phyloP scores from a whole-genome alignment of 2,113 vertebrate genomes.

The Chloebia gouldiae region DNA sequence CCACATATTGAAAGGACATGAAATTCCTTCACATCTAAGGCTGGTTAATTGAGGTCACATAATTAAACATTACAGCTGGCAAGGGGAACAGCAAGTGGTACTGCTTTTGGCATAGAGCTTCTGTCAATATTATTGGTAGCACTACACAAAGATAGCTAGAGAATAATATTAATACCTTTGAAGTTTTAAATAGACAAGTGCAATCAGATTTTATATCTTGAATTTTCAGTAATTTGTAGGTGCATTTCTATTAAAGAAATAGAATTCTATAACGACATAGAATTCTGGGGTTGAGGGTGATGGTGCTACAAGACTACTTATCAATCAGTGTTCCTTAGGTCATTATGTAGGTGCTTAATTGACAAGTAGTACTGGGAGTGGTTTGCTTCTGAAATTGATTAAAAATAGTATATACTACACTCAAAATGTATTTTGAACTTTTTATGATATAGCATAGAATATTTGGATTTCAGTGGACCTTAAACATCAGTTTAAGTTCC shows the following conservation, averaged over 20 bases:
- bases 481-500: neutral
- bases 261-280: too few species aligned
- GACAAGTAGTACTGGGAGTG: neutral
- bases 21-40: neutral
- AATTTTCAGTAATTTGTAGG: neutral
- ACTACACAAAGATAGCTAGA: neutral
- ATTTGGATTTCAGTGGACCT: neutral
- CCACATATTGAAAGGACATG: neutral
- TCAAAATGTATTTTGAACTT: neutral
- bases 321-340: neutral
- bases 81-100: neutral
- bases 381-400: neutral
- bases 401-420: neutral
- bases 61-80: neutral
- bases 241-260: neutral
- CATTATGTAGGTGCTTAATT: neutral
- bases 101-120: neutral
- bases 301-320: neutral
- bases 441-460: neutral
- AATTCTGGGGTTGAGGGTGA: accelerated
- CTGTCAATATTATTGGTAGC: neutral
- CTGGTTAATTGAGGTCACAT: neutral
- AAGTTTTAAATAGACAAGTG: neutral
- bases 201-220: neutral
- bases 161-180: neutral